phyloP scores from a whole-genome alignment of 2,888 invertebrate genomes.

The Celastrina argiolus region DNA sequence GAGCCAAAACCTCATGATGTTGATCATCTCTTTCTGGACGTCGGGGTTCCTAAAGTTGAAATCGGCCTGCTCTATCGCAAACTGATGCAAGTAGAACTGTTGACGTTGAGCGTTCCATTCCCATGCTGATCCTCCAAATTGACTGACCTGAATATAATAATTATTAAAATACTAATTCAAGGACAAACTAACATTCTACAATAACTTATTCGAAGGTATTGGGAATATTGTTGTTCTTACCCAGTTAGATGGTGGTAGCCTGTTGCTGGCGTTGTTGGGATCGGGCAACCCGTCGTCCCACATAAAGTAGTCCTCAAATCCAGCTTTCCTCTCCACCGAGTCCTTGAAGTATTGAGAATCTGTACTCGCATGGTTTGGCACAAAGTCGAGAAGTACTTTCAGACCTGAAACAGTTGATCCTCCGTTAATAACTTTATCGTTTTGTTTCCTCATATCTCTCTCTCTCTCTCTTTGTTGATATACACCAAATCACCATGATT shows the following conservation, averaged over 20 bases:
- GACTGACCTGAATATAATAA: constrained; percentile 58
- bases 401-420: constrained; percentile 44
- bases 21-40: constrained; percentile 73
- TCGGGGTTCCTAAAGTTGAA: constrained; percentile 82
- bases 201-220: not conserved
- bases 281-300: constrained; percentile 80
- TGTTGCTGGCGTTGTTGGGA: constrained; percentile 45
- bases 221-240: constrained; percentile 40
- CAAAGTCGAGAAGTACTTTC: constrained; percentile 81
- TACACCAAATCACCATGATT: not conserved
- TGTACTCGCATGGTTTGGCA: constrained; percentile 84
- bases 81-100: constrained; percentile 85
- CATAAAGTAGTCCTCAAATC: constrained; percentile 85
- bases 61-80: constrained; percentile 80
- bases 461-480: not conserved
- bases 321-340: constrained; percentile 79
- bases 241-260: constrained; percentile 75
- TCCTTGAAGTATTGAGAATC: constrained; percentile 89
- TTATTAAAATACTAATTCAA: not conserved
- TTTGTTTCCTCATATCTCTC: not conserved
- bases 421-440: not conserved
- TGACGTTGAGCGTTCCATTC: constrained; percentile 78
- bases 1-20: constrained; percentile 85
- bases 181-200: too few relatives aligned
- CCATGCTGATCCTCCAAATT: constrained; percentile 83